These are phyloP conservation scores for Luffia ferchaultella DNA, from an alignment of 2,888 invertebrate species.

Conservation along the genomic window DNA sequence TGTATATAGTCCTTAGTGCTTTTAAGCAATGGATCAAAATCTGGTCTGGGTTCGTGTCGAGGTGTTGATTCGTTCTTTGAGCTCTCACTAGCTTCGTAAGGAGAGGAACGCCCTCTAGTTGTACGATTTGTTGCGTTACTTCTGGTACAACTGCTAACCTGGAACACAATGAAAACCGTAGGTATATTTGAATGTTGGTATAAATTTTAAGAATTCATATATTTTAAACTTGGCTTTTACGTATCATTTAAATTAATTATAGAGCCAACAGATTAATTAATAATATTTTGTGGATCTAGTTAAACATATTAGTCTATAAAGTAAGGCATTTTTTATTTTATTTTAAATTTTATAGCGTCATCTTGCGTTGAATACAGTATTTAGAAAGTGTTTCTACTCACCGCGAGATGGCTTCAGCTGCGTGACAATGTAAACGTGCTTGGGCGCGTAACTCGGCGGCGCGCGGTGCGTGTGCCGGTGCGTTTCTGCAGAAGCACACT, in stretches of 20 bases:
- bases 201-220: background rate
- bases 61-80: slow-evolving; percentile 40
- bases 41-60: slow-evolving; percentile 47
- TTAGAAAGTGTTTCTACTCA: slow-evolving; percentile 29
- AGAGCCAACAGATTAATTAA: too few species aligned
- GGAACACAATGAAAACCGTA: too few species aligned
- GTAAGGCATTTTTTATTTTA: too few species aligned
- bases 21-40: slow-evolving; percentile 54
- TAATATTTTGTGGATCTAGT: too few species aligned
- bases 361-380: too few species aligned
- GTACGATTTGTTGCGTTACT: slow-evolving; percentile 74
- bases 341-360: too few species aligned
- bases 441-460: slow-evolving; percentile 72
- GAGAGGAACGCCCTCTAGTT: slow-evolving; percentile 71
- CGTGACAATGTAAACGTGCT: slow-evolving; percentile 78
- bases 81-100: slow-evolving; percentile 74
- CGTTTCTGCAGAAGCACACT: slow-evolving; percentile 71
- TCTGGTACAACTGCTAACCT: slow-evolving; percentile 74
- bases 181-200: background rate
- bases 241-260: too few species aligned
- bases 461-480: slow-evolving; percentile 54
- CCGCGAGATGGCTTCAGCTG: slow-evolving; percentile 84
- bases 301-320: too few species aligned
- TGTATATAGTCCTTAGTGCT: slow-evolving; percentile 50
- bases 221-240: too few species aligned